A percentile compares a stretch with the other conserved stretches of the same genome.
phyloP scores from a whole-genome alignment of 2,113 vertebrate species.

The Syngnathoides biaculeatus region DNA sequence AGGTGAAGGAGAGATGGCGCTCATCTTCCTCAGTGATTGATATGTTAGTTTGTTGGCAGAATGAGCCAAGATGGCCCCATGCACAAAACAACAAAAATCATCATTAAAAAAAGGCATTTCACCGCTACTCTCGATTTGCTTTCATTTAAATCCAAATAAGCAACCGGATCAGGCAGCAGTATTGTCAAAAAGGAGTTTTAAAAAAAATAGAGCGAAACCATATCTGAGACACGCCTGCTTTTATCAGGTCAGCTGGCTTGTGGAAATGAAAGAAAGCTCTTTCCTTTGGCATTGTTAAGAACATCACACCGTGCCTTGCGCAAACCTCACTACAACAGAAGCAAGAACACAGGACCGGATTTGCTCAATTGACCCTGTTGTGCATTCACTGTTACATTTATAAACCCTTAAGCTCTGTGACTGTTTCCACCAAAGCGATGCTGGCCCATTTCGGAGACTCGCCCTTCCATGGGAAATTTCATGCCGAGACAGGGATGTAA shows the following conservation, averaged over 20 bases:
- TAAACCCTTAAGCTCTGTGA: conserved; percentile 25
- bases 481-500: conserved; percentile 33
- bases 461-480: conserved; percentile 58
- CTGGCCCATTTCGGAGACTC: conserved; percentile 39
- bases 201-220: conserved; percentile 61
- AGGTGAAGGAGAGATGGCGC: conserved; percentile 23
- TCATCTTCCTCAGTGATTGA: conserved; percentile 26
- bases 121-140: conserved; percentile 24
- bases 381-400: conserved; percentile 49
- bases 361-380: conserved; percentile 61
- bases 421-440: conserved; percentile 43
- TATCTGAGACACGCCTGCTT: conserved; percentile 76
- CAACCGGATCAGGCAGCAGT: conserved; percentile 13
- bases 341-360: conserved; percentile 56
- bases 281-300: conserved; percentile 61
- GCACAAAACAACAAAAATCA: conserved; percentile 8
- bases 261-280: conserved; percentile 65
- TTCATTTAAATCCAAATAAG: conserved; percentile 35
- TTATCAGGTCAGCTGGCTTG: conserved; percentile 61
- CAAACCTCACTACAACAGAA: conserved; percentile 53
- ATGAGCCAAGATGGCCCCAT: background rate
- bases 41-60: conserved; percentile 16
- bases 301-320: conserved; percentile 50
- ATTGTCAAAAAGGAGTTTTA: conserved; percentile 34
- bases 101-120: background rate